Base-by-base conservation (phyloP, 2,797 vertebrate species). In the Macrochelys suwanniensis region DNA sequence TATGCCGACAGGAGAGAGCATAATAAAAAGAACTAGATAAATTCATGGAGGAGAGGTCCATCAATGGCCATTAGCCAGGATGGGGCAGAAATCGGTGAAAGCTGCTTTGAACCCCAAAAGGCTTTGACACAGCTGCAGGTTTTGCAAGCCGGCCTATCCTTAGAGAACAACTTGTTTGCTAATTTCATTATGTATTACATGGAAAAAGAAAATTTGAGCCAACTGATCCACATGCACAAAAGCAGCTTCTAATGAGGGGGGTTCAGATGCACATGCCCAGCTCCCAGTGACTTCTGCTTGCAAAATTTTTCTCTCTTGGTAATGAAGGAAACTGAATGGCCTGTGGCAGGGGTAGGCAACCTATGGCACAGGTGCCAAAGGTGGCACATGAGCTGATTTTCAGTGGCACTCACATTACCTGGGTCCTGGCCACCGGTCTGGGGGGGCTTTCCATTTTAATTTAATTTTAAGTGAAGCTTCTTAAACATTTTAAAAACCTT, bases 81-180 rank as follows among this genome's bases (percentile, higher is more conserved):
- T 47, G 80, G 0, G 0, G 85, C 65, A 94, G 92, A 90, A 89
- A 87, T 49, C 59, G 78, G 4, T 82, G 68, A 84, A 92, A 97
- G 87, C 51, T 71, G 68, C 91, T 97, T 86, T 90, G 80, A 96
- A 86, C 93, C 96, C 56, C 37, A 89, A 91, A 90, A 57, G 82
- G 86, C 86, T 95, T 53, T 76, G 82, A 85, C 51, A 61, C 74
- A 93, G 86, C 76, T 96, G 82, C 68, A 89, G 65, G 50, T 76
- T 92, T 92, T 78, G 92, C 89, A 83, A 93, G 59, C 11, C 2
- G 8, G 6, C 80, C 23, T 80, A 53, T 54, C 94, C 90, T 92
- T 78, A 80, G 82, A 77, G 79, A 17, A 81, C 76, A 26, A 92
- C 31, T 28, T 74, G 47, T 25, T 61, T 87, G 47, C 26, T 92